Evolutionary conservation across 2,888 invertebrate species (phyloP).

Genomic region (Conchocele bisecta): DNA sequence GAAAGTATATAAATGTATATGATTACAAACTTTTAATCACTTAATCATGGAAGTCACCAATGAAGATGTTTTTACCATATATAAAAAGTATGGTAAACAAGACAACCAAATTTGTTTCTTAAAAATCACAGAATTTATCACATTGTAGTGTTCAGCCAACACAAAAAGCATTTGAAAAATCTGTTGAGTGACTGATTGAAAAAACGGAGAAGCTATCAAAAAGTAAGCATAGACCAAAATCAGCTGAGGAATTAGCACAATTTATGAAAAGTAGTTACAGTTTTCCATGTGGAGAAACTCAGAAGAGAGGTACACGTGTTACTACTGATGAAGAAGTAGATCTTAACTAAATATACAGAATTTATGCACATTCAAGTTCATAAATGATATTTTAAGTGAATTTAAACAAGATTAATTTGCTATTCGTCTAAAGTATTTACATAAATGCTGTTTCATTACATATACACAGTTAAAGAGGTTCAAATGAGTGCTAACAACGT

Average conservation of each 20-base stretch:
- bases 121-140: no score
- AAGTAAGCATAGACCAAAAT: constrained; percentile 24
- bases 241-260: neutral
- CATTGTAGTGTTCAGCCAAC: neutral
- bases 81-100: neutral
- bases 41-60: constrained; percentile 1
- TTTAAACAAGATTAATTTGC: no score
- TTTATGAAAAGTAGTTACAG: constrained; percentile 5
- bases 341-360: no score
- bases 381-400: no score
- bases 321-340: neutral
- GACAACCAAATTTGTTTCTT: no score
- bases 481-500: no score
- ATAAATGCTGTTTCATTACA: no score
- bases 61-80: neutral
- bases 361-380: no score
- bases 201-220: constrained; percentile 9
- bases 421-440: no score
- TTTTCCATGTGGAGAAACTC: constrained; percentile 9
- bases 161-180: neutral
- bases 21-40: constrained; percentile 21
- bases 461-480: no score
- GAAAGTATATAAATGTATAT: no score
- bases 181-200: constrained; percentile 3
- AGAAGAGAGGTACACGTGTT: constrained; percentile 15